Evolutionary conservation across 2,113 vertebrate genomes (phyloP).

Genomic region (Alethe castanea): DNA sequence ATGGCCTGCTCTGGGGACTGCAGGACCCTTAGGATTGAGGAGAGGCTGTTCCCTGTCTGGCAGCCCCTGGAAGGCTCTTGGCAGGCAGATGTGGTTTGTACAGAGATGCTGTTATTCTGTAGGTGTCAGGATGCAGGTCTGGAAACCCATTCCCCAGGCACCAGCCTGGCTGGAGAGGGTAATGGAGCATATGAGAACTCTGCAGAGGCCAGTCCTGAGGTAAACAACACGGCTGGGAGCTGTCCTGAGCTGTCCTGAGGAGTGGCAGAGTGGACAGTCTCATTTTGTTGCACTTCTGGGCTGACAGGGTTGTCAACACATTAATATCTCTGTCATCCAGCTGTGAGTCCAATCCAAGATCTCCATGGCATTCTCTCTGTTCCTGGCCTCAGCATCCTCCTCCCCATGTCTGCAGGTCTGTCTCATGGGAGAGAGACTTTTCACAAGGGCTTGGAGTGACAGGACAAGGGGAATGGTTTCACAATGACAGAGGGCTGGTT

Average conservation of each 20-base stretch:
- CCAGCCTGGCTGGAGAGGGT: neutral
- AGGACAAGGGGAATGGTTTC: too few species aligned
- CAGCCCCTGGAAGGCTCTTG: rapidly evolving
- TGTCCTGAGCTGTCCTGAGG: neutral
- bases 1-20: neutral
- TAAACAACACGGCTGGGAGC: neutral
- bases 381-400: neutral
- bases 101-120: neutral
- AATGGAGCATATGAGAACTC: neutral
- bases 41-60: neutral
- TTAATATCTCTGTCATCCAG: neutral
- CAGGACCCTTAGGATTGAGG: neutral
- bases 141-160: neutral
- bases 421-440: neutral
- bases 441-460: neutral
- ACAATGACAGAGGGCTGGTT: neutral
- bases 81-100: neutral
- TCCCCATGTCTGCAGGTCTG: neutral
- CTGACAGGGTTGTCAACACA: neutral
- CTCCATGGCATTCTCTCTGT: neutral
- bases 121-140: neutral
- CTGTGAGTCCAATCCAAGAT: neutral
- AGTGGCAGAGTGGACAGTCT: neutral
- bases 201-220: neutral
- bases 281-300: neutral